Base-by-base conservation (phyloP, 2,888 invertebrate genomes). In the Cyclophora albipunctata region DNA sequence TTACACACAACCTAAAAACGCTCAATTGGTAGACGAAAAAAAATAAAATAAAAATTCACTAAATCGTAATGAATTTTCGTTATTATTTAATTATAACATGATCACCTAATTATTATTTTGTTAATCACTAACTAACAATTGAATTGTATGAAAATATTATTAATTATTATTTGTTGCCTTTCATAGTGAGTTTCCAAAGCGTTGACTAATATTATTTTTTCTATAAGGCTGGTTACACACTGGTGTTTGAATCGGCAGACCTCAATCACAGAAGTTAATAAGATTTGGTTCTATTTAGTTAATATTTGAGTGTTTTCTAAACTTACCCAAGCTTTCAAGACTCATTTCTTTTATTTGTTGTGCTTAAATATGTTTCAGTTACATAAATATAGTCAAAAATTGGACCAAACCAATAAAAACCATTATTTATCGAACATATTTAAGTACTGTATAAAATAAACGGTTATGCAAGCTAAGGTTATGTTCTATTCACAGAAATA, bases 1-100 rank as follows among this genome's bases (percentile, higher is more conserved):
- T 67, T 70, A 72, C 75, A 75, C 80, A 81, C 81, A 81, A 81
- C 81, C 81, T 72, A 76, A 64, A 54, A 53, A 59, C 58, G 64
- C 65, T 59, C 69, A 61, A 57, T 59, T 35, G 44, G 46, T 55
- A 54, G 53, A 53, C 51, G 46, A 54, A 20, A 37, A 37, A 37
- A 37, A 37, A 37, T 37, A 37, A 4, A 49, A 50, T 57, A 5
- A 37, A 4, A 49, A 50, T 57, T 53, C 55, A 54, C 48, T 51
- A 53, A 49, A 51, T 49, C 7, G 49, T 46, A 42, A 51, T 45
- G 47, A 45, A 43, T 49, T 55, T 51, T 47, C 46, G 46, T 45
- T 51, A 54, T 47, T 46, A 53, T 49, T 42, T 46, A 5, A 5
- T 37, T 46, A 41, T 42, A 51, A 52, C 48, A 43, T 53, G 43